These are phyloP conservation scores for Athene noctua DNA, from an alignment of 2,113 vertebrate genomes.

Conservation along the genomic window DNA sequence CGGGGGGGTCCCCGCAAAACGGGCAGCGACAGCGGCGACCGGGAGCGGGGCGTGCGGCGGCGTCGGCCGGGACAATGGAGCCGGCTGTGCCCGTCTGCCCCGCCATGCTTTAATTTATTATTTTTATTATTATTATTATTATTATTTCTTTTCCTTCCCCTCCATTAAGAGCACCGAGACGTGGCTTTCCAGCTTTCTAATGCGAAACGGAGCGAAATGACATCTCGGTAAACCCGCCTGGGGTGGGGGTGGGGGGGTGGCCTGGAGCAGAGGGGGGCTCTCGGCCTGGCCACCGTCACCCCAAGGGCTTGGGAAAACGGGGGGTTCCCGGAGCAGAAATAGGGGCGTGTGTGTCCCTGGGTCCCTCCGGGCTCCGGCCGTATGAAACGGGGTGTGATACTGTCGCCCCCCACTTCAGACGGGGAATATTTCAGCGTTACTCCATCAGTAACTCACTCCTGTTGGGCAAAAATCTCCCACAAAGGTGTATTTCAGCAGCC, in stretches of 20 bases:
- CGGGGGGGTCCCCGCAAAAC: neutral
- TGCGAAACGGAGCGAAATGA: neutral
- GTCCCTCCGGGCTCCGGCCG: neutral
- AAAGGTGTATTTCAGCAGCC: fast-evolving
- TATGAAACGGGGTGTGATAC: fast-evolving
- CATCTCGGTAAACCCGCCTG: neutral
- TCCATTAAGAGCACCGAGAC: neutral
- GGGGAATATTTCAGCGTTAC: fast-evolving
- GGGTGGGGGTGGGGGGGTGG: neutral
- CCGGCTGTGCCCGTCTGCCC: neutral
- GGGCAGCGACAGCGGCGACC: neutral
- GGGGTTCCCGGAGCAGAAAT: neutral
- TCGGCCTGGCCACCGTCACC: neutral
- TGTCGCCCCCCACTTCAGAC: fast-evolving
- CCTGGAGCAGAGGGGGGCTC: neutral
- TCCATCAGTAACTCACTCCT: neutral
- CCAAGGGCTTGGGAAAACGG: fast-evolving
- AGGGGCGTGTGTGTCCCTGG: no score
- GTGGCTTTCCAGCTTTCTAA: neutral
- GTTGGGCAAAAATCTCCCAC: fast-evolving
- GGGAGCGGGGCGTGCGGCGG: neutral
- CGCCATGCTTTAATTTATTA: neutral
- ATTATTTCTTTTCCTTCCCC: no score
- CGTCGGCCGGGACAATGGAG: slow-evolving; percentile 13
- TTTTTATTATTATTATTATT: neutral